Evolutionary conservation across 2,888 invertebrate species (phyloP), one percentile per base, ranked within the genome.

Genomic region (Dendrolimus houi): DNA sequence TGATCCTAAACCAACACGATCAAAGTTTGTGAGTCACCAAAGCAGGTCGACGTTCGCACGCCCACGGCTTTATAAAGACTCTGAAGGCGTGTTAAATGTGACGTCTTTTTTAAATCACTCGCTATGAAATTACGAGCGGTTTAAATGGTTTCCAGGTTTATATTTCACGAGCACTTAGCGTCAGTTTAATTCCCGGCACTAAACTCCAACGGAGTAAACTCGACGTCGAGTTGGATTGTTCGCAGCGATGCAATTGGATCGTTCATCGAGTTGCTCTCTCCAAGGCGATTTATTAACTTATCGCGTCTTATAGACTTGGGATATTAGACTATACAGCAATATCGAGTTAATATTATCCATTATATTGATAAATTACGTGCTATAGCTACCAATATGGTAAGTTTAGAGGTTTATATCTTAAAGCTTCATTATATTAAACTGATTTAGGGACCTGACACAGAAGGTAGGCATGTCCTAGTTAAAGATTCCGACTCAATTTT

Each of bases 71-170:
- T 29, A 29, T 29, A 29, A 60, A 47, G 47, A 12, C 47, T 47
- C 9, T 10, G 47, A 47, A 47, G 12, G 47, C 47, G 47, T 47
- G 9, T 47, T 47, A 47, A 10, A 47, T 47, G 47, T 12, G 47
- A 47, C 12, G 47, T 12, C 47, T 47, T 47, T 47, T 47, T 10
- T 9, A 47, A 47, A 47, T 47, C 47, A 47, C 47, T 47, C 47
- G 9, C 40, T 56, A 29, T 53, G 56, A 56, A 53, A 54, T 54
- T 52, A 13, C 53, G 52, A 54, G 56, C 42, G 42, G 41, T 68
- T 69, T 66, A 60, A 67, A 63, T 60, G 61, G 65, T 68, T 69
- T 65, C 65, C 58, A 60, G 61, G 65, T 64, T 69, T 67, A 65
- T 67, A 67, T 70, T 71, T 67, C 62, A 65, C 59, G 62, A 64